These are phyloP conservation scores for Bubalus kerabau DNA, from an alignment of 2,113 vertebrate species.

Conservation along the genomic window DNA sequence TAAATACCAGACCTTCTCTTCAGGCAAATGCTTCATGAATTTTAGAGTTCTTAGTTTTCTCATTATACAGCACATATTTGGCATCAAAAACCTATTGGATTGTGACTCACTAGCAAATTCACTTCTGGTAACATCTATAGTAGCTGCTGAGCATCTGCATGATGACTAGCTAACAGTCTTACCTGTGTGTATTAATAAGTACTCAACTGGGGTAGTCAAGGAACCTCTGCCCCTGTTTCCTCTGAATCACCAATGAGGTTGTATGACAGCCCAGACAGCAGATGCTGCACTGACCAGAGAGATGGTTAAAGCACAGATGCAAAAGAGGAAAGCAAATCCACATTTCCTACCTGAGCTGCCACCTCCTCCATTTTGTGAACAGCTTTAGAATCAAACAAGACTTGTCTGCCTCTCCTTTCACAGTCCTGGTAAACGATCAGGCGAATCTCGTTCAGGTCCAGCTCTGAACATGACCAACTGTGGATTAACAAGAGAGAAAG, in stretches of 20 bases:
- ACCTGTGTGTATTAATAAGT: not conserved
- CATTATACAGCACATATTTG: not conserved
- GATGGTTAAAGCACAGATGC: not conserved
- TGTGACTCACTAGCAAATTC: not conserved
- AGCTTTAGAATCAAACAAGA: slow-evolving; percentile 91
- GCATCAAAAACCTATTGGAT: not conserved
- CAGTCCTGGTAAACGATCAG: slow-evolving; percentile 92
- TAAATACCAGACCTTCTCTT: not conserved
- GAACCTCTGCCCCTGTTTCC: not conserved
- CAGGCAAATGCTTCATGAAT: not conserved
- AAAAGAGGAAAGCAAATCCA: not conserved
- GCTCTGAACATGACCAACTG: slow-evolving; percentile 88
- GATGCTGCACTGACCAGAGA: not conserved
- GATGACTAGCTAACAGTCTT: not conserved
- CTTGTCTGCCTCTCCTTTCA: slow-evolving; percentile 88
- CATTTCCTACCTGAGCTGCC: slow-evolving; percentile 79
- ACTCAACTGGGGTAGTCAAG: accelerated
- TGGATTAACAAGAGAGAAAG: slow-evolving; percentile 41
- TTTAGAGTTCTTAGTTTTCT: not conserved
- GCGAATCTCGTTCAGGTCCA: slow-evolving; percentile 88
- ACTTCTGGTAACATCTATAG: not conserved
- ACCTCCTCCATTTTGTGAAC: slow-evolving; percentile 82
- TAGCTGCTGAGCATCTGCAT: not conserved
- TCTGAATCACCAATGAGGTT: not conserved
- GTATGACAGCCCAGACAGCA: not conserved